Evolutionary conservation across 2,888 invertebrate genomes (phyloP).

Genomic region (Ophraella communa): DNA sequence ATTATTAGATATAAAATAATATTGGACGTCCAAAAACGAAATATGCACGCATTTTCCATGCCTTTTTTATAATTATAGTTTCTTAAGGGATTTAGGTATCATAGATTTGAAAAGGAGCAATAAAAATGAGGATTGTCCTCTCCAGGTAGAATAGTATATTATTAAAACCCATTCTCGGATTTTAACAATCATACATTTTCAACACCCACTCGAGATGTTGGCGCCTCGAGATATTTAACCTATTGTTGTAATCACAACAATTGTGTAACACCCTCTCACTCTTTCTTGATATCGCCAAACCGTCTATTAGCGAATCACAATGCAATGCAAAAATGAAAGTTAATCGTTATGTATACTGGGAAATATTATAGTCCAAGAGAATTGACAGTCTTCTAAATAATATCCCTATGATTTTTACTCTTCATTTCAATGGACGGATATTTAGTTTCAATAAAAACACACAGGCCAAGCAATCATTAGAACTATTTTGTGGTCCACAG

Average conservation of each 20-base stretch:
- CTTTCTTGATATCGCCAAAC: constrained; percentile 37
- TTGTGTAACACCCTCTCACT: constrained; percentile 50
- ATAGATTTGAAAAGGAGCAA: constrained; percentile 24
- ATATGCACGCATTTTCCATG: too few relatives aligned
- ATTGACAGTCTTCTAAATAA: background rate
- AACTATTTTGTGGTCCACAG: too few relatives aligned
- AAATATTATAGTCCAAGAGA: constrained; percentile 21
- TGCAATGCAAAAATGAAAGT: constrained; percentile 30
- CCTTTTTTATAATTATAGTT: background rate
- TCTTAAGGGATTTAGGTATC: background rate
- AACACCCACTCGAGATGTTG: constrained; percentile 49
- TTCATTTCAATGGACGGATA: background rate
- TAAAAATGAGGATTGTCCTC: constrained; percentile 31
- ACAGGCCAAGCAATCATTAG: too few relatives aligned
- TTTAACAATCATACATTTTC: constrained; percentile 51
- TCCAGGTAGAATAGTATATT: constrained; percentile 42
- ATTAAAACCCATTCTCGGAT: constrained; percentile 47
- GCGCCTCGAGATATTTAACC: constrained; percentile 54
- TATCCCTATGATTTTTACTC: background rate
- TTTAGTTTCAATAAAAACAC: too few relatives aligned
- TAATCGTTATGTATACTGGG: constrained; percentile 24
- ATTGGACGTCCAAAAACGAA: too few relatives aligned
- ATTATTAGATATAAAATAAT: too few relatives aligned
- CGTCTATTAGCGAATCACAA: constrained; percentile 43
- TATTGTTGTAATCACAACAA: constrained; percentile 51